These are phyloP conservation scores for Cryptosula pallasiana DNA, from an alignment of 2,888 invertebrate species.

Conservation along the genomic window DNA sequence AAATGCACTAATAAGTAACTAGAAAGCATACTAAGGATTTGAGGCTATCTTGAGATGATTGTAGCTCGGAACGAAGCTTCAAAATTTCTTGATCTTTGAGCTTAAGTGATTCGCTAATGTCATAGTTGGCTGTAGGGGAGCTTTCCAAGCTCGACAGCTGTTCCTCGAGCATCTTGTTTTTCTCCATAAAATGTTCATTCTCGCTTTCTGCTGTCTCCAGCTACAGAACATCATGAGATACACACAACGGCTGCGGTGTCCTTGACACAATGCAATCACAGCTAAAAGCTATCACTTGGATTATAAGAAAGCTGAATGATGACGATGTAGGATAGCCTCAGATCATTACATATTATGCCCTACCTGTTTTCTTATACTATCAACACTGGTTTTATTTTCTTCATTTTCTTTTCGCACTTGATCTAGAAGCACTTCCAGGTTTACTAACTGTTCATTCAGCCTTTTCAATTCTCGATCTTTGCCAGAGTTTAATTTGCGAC, in stretches of 20 bases:
- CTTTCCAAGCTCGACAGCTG: background rate
- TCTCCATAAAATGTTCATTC: background rate
- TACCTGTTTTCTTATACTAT: background rate
- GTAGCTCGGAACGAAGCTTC: background rate
- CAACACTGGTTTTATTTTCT: background rate
- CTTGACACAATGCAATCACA: no score
- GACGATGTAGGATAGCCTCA: no score
- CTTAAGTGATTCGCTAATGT: slow-evolving; percentile 1
- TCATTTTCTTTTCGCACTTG: background rate
- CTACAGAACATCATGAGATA: no score
- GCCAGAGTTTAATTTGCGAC: background rate
- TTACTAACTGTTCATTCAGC: background rate
- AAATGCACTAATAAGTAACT: no score
- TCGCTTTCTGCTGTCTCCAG: background rate
- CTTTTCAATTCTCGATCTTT: background rate
- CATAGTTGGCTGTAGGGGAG: background rate
- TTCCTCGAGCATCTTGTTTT: background rate
- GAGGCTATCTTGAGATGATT: background rate
- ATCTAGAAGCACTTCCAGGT: background rate
- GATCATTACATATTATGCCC: background rate
- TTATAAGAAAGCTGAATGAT: no score
- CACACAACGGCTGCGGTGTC: no score
- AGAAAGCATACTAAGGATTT: background rate
- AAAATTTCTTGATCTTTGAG: background rate
- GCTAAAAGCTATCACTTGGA: no score